Percentiles rank a stretch among this genome's conserved stretches.
Evolutionary conservation across 2,888 invertebrate genomes (phyloP).

Genomic region (Cecidostiba fungosa): DNA sequence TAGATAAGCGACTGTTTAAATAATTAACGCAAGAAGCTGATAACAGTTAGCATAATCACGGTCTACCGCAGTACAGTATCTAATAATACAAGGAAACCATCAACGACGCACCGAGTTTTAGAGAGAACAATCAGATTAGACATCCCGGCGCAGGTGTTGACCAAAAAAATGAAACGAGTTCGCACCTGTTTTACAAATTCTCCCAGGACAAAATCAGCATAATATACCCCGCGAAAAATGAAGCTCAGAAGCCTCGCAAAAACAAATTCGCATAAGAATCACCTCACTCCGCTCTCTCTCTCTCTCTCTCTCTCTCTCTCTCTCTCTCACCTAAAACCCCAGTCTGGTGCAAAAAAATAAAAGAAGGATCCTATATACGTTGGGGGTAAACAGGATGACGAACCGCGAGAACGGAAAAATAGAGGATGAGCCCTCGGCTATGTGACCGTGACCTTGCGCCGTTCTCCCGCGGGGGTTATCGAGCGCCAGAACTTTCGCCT

Average conservation of each 20-base stretch:
- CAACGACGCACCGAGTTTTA: not conserved
- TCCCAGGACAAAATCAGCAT: too few species aligned
- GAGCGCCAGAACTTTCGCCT: slow-evolving; percentile 78
- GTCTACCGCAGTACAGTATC: not conserved
- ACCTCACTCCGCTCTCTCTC: not conserved
- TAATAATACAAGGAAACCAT: not conserved
- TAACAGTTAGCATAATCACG: not conserved
- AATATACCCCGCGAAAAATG: not conserved
- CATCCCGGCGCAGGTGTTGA: not conserved
- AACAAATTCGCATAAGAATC: not conserved
- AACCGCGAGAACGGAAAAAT: slow-evolving; percentile 45
- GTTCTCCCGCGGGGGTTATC: slow-evolving; percentile 74
- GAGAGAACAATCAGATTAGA: not conserved
- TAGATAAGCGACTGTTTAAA: slow-evolving; percentile 61
- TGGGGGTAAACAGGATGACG: slow-evolving; percentile 50
- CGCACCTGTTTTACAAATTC: not conserved
- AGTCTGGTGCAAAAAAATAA: not conserved
- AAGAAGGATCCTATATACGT: not conserved
- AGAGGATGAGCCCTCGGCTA: slow-evolving; percentile 49
- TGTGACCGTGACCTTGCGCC: slow-evolving; percentile 78
- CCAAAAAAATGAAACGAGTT: not conserved
- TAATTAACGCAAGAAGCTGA: not conserved
- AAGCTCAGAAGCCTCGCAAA: not conserved
- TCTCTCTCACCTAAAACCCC: not conserved
- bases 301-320: too few species aligned